These are phyloP conservation scores for Pyralis farinalis DNA, from an alignment of 2,888 invertebrate genomes.

Conservation along the genomic window DNA sequence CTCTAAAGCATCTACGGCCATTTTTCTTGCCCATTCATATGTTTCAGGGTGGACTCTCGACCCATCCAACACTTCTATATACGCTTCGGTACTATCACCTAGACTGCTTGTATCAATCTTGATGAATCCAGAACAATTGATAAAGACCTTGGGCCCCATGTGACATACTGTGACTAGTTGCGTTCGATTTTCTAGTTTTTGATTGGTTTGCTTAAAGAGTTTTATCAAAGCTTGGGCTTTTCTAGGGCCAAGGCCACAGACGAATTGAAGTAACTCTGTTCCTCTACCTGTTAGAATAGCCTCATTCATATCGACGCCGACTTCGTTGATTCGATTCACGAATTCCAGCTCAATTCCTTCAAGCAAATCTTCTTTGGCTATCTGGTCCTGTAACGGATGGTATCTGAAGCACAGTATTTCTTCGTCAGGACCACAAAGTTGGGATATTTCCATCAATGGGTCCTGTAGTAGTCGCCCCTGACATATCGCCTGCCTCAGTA, in stretches of 20 bases:
- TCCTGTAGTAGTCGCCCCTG: slow-evolving; percentile 96
- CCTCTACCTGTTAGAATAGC: slow-evolving; percentile 95
- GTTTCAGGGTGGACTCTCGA: slow-evolving; percentile 99
- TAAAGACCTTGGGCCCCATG: slow-evolving; percentile 99
- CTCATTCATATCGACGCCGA: slow-evolving; percentile 97
- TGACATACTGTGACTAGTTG: slow-evolving; percentile 97
- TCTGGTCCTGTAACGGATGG: slow-evolving; percentile 91
- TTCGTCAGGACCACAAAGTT: slow-evolving; percentile 97
- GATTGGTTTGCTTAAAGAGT: slow-evolving; percentile 94
- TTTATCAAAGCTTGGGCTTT: slow-evolving; percentile 94
- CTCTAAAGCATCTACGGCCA: slow-evolving; percentile 99
- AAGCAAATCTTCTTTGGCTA: slow-evolving; percentile 91
- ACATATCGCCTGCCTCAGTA: slow-evolving; percentile 95
- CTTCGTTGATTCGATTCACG: slow-evolving; percentile 98
- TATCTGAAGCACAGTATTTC: slow-evolving; percentile 97
- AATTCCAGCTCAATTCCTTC: slow-evolving; percentile 94
- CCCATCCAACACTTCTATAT: slow-evolving; percentile 97
- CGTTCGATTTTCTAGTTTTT: slow-evolving; percentile 95
- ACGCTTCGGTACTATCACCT: slow-evolving; percentile 96
- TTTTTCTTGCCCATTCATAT: slow-evolving; percentile 99
- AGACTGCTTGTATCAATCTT: slow-evolving; percentile 98
- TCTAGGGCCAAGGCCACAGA: slow-evolving; percentile 97
- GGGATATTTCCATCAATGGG: slow-evolving; percentile 97
- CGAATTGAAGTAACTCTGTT: slow-evolving; percentile 95
- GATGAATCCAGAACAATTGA: slow-evolving; percentile 99